Base-by-base conservation (phyloP, 2,888 invertebrate genomes). In the Lingula anatina region DNA sequence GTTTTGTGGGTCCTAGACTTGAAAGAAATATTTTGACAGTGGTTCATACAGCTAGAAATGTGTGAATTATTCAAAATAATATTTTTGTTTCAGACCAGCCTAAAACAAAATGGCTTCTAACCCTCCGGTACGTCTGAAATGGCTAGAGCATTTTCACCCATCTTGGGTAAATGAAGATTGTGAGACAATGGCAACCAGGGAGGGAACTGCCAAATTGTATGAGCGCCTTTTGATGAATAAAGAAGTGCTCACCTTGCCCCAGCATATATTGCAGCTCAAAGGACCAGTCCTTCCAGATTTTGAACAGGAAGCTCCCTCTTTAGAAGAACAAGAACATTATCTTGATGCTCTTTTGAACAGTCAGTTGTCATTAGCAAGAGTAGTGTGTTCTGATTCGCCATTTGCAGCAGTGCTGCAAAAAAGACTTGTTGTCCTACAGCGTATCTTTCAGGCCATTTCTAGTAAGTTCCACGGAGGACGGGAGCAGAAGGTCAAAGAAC, bases 91-190 rank as follows among this genome's bases (percentile, higher is more conserved):
- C n/a, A n/a, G n/a, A n/a, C n/a, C n/a, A n/a, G n/a, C n/a, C n/a
- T n/a, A n/a, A n/a, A n/a, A n/a, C n/a, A n/a, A n/a, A n/a, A n/a
- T n/a, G n/a, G n/a, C 31, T 9, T 31, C 31, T 31, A 38, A 27
- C 24, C 52, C 25, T 15, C 38, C 49, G 12, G 45, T 73, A 9
- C 76, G 78, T 56, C 56, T 71, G 26, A 82, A 81, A 65, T 83
- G 83, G 81, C 74, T 79, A 39, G 83, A 83, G 51, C 82, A 82
- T 61, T 78, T 82, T 41, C 83, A 83, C 67, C 74, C 79, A 43
- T 73, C 80, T 21, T 84, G 84, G 84, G 78, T 82, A n/a, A 66
- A 75, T 47, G 83, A 83, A 66, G 81, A 81, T 57, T 80, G 81
- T 60, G 82, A 82, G 67, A 76, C 70, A 51, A 76, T 84, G 51